phyloP scores from a whole-genome alignment of 2,888 invertebrate species.

The Macaria liturata region DNA sequence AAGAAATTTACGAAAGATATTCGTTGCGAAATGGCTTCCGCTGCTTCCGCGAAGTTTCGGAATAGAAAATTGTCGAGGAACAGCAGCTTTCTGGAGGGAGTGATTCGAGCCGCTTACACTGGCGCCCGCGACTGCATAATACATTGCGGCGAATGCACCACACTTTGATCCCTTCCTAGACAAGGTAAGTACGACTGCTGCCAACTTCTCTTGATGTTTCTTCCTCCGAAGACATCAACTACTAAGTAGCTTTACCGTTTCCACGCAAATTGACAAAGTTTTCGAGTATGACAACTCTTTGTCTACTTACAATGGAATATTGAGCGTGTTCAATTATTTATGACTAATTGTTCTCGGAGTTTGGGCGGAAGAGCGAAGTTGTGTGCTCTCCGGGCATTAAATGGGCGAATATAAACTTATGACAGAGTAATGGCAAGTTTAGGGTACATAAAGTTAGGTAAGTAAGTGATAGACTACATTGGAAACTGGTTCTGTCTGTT shows the following conservation, averaged over 20 bases:
- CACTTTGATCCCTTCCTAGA: constrained; percentile 81
- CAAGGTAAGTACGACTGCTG: constrained; percentile 77
- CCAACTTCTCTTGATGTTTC: constrained; percentile 75
- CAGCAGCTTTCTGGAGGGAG: constrained; percentile 64
- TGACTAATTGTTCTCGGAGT: constrained; percentile 69
- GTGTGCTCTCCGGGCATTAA: constrained; percentile 42
- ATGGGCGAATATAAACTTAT: constrained; percentile 43
- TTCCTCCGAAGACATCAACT: constrained; percentile 69
- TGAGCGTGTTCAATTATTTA: constrained; percentile 73
- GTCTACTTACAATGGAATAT: constrained; percentile 71
- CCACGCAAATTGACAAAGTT: constrained; percentile 77
- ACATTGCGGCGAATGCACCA: constrained; percentile 80
- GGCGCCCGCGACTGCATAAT: constrained; percentile 76
- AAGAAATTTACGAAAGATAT: constrained; percentile 65
- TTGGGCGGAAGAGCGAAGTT: constrained; percentile 46
- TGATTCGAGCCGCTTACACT: constrained; percentile 77
- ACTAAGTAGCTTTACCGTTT: constrained; percentile 71
- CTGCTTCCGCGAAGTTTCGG: constrained; percentile 62
- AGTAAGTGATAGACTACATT: too few species aligned
- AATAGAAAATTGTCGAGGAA: constrained; percentile 68
- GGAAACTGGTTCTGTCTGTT: too few species aligned
- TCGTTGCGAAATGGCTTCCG: constrained; percentile 56
- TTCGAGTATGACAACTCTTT: constrained; percentile 71
- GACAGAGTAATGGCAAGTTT: constrained; percentile 39
- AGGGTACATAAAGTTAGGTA: constrained; percentile 13